Conservation (phyloP, 2,797 vertebrate genomes). For the Halcyon leucocephala region DNA sequence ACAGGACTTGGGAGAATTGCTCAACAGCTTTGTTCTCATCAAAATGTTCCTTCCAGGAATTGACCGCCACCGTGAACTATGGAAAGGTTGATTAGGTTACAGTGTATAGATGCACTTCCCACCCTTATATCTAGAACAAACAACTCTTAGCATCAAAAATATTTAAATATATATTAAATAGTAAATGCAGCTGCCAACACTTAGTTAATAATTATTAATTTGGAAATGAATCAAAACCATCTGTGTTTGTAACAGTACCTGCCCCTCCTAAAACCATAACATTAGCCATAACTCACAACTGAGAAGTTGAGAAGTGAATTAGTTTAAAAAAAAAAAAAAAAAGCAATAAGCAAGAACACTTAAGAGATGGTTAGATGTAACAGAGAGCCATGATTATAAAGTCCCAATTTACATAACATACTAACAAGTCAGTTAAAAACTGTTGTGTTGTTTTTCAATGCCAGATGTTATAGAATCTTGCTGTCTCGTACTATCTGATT, state of each 20-base stretch:
- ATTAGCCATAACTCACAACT: neutral
- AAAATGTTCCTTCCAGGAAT: neutral
- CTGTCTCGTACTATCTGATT: neutral
- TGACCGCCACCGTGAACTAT: neutral
- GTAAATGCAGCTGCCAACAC: neutral
- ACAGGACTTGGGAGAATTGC: neutral
- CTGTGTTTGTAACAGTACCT: neutral
- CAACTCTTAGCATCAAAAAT: neutral
- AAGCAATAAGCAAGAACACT: conserved; percentile 4
- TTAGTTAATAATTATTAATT: neutral
- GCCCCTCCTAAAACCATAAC: conserved; percentile 27
- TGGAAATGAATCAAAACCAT: conserved; percentile 4
- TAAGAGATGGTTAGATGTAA: neutral
- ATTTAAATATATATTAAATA: conserved; percentile 34
- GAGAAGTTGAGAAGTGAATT: neutral
- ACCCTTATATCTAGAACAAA: neutral
- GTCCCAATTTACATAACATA: neutral
- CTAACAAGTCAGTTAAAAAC: neutral
- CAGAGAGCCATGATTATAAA: neutral
- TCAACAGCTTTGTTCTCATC: neutral
- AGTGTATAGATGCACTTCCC: neutral
- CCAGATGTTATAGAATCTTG: neutral
- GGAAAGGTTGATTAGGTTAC: neutral
- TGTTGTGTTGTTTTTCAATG: neutral
- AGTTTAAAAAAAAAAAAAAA: neutral